These are phyloP conservation scores for Brachionus asplanchnoidis DNA, from an alignment of 1,140 invertebrate species.

Conservation along the genomic window DNA sequence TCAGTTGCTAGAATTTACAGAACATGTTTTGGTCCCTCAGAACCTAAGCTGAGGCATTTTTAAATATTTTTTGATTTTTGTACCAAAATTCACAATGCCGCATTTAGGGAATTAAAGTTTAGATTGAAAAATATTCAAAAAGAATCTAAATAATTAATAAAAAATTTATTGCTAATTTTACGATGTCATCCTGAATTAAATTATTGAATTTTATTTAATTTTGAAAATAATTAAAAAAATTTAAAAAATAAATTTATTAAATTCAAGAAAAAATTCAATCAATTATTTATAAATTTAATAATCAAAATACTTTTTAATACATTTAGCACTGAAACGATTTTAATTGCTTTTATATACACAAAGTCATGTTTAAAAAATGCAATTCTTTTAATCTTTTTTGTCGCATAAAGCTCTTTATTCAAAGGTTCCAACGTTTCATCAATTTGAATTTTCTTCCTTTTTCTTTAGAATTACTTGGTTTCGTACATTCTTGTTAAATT, in stretches of 20 bases:
- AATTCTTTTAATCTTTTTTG: not conserved
- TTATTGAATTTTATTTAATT: not conserved
- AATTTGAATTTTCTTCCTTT: not conserved
- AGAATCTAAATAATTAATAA: too few species aligned
- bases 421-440: not conserved
- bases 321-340: not conserved
- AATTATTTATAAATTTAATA: not conserved
- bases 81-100: too few species aligned
- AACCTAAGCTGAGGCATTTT: too few species aligned
- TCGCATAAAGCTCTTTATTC: not conserved
- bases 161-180: too few species aligned
- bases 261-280: not conserved
- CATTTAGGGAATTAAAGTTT: too few species aligned
- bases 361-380: not conserved
- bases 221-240: not conserved
- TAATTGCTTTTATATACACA: not conserved
- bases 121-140: too few species aligned
- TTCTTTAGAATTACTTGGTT: not conserved
- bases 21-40: too few species aligned
- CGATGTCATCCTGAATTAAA: too few species aligned
- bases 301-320: not conserved
- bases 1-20: too few species aligned
- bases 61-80: too few species aligned
- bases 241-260: not conserved
- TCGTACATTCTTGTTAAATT: slow-evolving; percentile 5